Evolutionary conservation across 2,888 invertebrate species (phyloP), one percentile per base, ranked within the genome.

Genomic region (Scaptomyza flava): DNA sequence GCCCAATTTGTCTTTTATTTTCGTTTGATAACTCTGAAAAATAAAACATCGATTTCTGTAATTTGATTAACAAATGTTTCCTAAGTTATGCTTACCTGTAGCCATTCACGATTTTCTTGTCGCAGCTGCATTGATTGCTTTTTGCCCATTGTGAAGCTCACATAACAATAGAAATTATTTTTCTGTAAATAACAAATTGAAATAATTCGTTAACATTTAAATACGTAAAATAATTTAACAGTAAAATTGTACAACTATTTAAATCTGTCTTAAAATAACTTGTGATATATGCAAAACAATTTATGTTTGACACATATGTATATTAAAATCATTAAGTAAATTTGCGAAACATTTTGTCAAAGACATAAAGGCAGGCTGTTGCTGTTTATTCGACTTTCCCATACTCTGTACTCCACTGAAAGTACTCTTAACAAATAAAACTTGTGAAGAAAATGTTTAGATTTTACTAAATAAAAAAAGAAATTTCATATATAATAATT

Each of bases 101-200:
- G 89, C 85, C 89, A 92, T 62, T 89, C 83, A 9, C 90, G 89
- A 68, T 91, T 78, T 14, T 91, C 89, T 54, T 90, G 89, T 0
- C 92, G 90, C 61, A 92, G 63, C 63, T 89, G 88, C 89, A 92
- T 85, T 1, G 92, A 92, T 33, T 89, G 79, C 63, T 90, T 91
- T 71, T 91, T 91, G 56, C 91, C 90, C 79, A 92, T 92, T n/a
- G 91, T 91, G 48, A 91, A 92, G 47, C 81, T 82, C n/a, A 92
- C 88, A 71, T 92, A 92, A 60, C 89, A 89, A 72, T 92, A 92
- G 50, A 92, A 91, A 48, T 72, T 76, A 63, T 91, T 90, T 81
- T 89, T 90, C 91, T 92, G 65, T 0, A 82, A 87, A 14, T 6
- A 84, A 46, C 41, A 52, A 6, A 57, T 30, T 2, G 8, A 43